Evolutionary conservation across 2,797 vertebrate genomes (phyloP).

Genomic region (Taenioides sp.): DNA sequence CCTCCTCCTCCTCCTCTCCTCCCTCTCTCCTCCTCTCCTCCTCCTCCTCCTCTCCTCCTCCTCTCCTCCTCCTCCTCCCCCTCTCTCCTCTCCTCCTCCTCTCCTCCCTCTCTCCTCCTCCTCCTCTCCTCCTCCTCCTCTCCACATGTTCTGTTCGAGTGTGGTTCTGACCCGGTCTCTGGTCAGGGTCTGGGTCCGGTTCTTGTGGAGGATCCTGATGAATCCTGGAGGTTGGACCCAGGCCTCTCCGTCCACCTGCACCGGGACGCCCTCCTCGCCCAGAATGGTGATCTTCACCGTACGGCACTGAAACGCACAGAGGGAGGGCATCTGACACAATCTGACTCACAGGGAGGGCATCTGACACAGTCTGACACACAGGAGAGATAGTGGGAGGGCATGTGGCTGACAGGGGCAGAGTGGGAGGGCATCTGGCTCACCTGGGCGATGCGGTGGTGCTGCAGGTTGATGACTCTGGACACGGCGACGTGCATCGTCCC

Average conservation of each 20-base stretch:
- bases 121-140: too few relatives aligned
- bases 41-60: too few relatives aligned
- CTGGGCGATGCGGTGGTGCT: slow-evolving; percentile 95
- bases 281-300: slow-evolving; percentile 97
- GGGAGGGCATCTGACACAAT: background rate
- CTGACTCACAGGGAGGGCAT: background rate
- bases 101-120: too few relatives aligned
- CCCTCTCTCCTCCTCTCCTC: too few relatives aligned
- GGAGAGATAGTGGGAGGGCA: background rate
- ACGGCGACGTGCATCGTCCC: slow-evolving; percentile 97
- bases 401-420: too few relatives aligned
- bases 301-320: slow-evolving; percentile 83
- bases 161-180: background rate
- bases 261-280: slow-evolving; percentile 94
- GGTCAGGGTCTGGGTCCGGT: slow-evolving; percentile 84
- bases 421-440: slow-evolving; percentile 52
- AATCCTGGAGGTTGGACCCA: slow-evolving; percentile 96
- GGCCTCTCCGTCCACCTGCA: slow-evolving; percentile 97
- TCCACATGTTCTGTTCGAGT: too few relatives aligned
- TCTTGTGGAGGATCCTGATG: slow-evolving; percentile 95
- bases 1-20: too few relatives aligned
- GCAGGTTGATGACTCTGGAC: slow-evolving; percentile 93
- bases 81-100: too few relatives aligned
- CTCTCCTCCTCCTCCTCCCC: too few relatives aligned
- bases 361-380: background rate